Evolutionary conservation across 2,888 invertebrate species (phyloP).

Genomic region (Adelphocoris suturalis): DNA sequence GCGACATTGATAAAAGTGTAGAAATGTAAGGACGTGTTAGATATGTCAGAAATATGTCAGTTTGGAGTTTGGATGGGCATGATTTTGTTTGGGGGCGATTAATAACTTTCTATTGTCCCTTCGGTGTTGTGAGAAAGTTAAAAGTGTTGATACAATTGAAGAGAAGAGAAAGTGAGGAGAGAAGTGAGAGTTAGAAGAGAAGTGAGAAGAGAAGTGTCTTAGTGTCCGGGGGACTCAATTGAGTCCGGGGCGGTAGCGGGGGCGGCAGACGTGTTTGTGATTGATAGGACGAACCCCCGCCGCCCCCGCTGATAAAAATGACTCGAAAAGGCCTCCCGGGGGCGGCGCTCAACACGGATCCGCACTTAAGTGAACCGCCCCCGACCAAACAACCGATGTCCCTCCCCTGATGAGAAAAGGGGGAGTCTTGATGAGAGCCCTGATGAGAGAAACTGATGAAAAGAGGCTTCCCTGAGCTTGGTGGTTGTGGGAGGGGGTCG

Average conservation of each 20-base stretch:
- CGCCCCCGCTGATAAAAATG: slow-evolving; percentile 43
- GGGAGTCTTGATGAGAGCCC: slow-evolving; percentile 8
- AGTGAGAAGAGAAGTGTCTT: slow-evolving; percentile 11
- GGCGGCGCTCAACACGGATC: slow-evolving; percentile 45
- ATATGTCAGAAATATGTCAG: too few species aligned
- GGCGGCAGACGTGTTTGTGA: slow-evolving; percentile 53
- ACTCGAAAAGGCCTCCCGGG: slow-evolving; percentile 40
- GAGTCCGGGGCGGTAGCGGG: neutral
- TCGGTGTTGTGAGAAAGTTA: too few species aligned
- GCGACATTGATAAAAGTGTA: too few species aligned
- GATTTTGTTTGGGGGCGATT: too few species aligned
- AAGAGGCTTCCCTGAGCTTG: neutral
- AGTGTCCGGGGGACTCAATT: slow-evolving; percentile 13
- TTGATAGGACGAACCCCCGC: slow-evolving; percentile 54
- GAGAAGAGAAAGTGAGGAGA: too few species aligned
- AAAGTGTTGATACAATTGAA: neutral
- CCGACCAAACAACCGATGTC: slow-evolving; percentile 22
- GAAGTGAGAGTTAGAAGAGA: too few species aligned
- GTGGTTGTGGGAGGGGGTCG: neutral
- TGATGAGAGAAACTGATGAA: slow-evolving; percentile 40
- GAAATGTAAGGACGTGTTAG: too few species aligned
- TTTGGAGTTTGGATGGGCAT: too few species aligned
- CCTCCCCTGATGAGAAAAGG: neutral
- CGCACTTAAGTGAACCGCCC: slow-evolving; percentile 47
- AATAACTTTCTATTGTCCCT: too few species aligned